phyloP scores from a whole-genome alignment of 2,888 invertebrate genomes.

The Drosophila kanekoi region DNA sequence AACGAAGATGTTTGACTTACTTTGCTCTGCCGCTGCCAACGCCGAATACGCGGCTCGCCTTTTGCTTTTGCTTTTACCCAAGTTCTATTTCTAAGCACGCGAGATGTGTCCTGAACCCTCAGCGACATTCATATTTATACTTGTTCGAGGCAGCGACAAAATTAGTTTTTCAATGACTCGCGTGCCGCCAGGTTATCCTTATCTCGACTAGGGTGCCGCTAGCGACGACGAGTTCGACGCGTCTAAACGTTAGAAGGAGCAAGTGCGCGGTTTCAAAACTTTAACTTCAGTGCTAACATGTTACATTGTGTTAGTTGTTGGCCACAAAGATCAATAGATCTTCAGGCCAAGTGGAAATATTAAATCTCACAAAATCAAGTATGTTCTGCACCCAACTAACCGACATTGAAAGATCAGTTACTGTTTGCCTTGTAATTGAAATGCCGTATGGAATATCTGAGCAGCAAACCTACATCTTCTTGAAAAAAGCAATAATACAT shows the following conservation, averaged over 20 bases:
- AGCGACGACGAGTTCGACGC: slow-evolving; percentile 3
- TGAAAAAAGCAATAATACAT: too few relatives aligned
- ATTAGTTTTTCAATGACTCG: slow-evolving; percentile 84
- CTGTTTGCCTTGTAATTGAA: neutral
- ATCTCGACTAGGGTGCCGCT: slow-evolving; percentile 24
- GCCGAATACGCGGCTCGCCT: slow-evolving; percentile 29
- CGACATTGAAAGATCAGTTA: neutral
- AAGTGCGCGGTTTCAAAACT: neutral
- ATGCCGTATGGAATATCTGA: too few relatives aligned
- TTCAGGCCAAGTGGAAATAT: neutral
- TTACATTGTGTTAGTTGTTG: neutral
- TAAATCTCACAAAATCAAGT: neutral
- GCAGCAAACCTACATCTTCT: too few relatives aligned
- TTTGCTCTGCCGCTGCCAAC: slow-evolving; percentile 58
- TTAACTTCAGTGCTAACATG: neutral
- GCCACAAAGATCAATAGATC: slow-evolving; percentile 5
- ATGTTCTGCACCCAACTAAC: neutral
- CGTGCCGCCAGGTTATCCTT: slow-evolving; percentile 76
- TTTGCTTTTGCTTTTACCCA: slow-evolving; percentile 52
- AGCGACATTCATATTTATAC: slow-evolving; percentile 83
- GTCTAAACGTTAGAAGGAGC: neutral
- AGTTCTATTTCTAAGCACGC: slow-evolving; percentile 77
- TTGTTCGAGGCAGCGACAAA: slow-evolving; percentile 79
- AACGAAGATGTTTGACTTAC: slow-evolving; percentile 77
- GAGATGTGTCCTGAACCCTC: slow-evolving; percentile 67